These are phyloP conservation scores for Phthorimaea operculella DNA, from an alignment of 1,140 invertebrate genomes.

Conservation along the genomic window DNA sequence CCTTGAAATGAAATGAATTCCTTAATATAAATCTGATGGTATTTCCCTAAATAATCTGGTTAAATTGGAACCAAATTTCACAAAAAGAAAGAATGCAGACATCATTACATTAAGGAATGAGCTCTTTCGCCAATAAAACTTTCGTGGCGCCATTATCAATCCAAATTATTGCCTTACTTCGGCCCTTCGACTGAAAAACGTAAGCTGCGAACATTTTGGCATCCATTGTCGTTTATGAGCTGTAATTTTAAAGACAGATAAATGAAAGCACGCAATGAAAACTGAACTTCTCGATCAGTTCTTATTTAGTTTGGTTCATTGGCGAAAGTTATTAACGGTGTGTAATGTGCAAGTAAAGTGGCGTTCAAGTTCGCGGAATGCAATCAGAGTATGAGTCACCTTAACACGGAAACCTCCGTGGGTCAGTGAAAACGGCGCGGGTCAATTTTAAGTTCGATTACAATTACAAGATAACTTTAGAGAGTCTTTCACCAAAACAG, in stretches of 20 bases:
- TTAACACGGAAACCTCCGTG: neutral
- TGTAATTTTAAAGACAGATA: too few species aligned
- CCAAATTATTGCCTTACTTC: neutral
- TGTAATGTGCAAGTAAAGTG: neutral
- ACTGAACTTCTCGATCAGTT: too few species aligned
- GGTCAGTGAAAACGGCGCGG: neutral
- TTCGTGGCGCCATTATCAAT: neutral
- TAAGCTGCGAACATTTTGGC: too few species aligned
- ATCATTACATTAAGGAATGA: neutral
- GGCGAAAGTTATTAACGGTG: neutral
- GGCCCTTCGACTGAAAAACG: too few species aligned
- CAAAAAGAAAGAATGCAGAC: constrained; percentile 1
- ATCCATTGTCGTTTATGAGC: too few species aligned
- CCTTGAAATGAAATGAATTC: too few species aligned
- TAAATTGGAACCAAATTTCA: neutral
- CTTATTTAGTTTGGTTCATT: too few species aligned
- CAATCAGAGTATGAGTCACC: neutral
- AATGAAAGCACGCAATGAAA: too few species aligned
- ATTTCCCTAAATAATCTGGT: too few species aligned
- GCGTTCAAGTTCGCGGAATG: neutral
- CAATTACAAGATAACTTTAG: neutral
- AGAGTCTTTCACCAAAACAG: too few species aligned
- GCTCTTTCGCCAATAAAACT: neutral
- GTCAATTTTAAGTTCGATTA: neutral
- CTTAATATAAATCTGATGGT: too few species aligned